phyloP scores from a whole-genome alignment of 2,797 vertebrate species.

The Parauchenoglanis punctatus region DNA sequence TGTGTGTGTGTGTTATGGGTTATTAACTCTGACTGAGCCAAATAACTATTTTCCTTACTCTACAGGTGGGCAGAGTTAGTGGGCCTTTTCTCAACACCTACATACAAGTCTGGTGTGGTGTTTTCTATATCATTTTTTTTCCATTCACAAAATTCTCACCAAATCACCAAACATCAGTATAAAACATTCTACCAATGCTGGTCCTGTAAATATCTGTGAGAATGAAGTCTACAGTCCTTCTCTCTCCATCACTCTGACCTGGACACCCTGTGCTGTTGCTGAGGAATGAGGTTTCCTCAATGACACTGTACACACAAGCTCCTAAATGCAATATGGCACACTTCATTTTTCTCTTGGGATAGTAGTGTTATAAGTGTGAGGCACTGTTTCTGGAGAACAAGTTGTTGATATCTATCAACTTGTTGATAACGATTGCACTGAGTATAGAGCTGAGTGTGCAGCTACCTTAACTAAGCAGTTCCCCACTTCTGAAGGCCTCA shows the following conservation, averaged over 20 bases:
- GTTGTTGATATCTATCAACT: background rate
- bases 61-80: conserved; percentile 20
- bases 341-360: background rate
- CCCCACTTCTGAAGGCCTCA: no score
- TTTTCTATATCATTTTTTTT: background rate
- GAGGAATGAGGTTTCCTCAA: background rate
- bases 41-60: conserved; percentile 56
- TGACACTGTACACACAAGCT: background rate
- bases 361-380: background rate
- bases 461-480: background rate
- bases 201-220: background rate
- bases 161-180: background rate
- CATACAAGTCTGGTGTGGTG: background rate
- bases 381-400: background rate
- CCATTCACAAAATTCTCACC: background rate
- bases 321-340: background rate
- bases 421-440: background rate
- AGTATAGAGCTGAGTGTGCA: background rate
- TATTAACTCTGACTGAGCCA: conserved; percentile 57
- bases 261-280: background rate
- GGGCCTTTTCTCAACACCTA: background rate
- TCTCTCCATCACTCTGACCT: background rate
- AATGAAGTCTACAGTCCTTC: background rate
- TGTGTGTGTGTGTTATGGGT: conserved; percentile 53
- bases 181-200: background rate